A percentile compares a stretch with the other conserved stretches of the same genome.
Conservation (phyloP, 2,888 invertebrate genomes). For the Oscheius sp. region DNA sequence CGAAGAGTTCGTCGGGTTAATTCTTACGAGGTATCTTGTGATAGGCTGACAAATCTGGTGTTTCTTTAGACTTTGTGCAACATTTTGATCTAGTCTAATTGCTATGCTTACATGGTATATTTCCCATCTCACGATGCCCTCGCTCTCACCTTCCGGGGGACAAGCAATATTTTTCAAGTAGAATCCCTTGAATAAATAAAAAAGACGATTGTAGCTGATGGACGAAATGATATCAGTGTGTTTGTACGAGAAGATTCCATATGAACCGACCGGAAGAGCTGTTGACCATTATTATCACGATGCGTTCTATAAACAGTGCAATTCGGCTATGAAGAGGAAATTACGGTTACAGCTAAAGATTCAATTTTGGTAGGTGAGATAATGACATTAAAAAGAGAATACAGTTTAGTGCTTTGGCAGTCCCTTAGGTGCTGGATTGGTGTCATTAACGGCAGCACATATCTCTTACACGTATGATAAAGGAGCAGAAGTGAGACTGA, state of each 20-base stretch:
- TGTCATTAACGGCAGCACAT: conserved; percentile 9
- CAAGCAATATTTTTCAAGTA: not conserved
- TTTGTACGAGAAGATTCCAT: conserved; percentile 2
- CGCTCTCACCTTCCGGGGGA: conserved; percentile 7
- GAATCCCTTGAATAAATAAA: not conserved
- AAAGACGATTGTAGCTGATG: not conserved
- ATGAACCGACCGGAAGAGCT: conserved; percentile 3
- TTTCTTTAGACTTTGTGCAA: not conserved
- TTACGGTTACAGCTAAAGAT: not conserved
- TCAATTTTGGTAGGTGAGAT: not conserved
- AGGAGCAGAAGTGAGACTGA: not conserved
- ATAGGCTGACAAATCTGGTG: conserved; percentile 7
- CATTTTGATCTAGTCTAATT: not conserved
- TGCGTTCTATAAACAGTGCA: not conserved
- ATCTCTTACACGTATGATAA: conserved; percentile 4
- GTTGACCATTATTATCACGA: conserved; percentile 7
- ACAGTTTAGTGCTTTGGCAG: conserved; percentile 7
- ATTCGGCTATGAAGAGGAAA: not conserved
- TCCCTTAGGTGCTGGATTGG: conserved; percentile 18
- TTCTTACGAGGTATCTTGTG: conserved; percentile 9
- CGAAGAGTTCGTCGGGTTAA: not conserved
- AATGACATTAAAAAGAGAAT: not conserved
- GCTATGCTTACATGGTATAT: conserved; percentile 10
- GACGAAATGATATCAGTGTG: conserved; percentile 2
- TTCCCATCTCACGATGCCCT: not conserved